phyloP scores from a whole-genome alignment of 2,113 vertebrate genomes.

The Pampusana beccarii region DNA sequence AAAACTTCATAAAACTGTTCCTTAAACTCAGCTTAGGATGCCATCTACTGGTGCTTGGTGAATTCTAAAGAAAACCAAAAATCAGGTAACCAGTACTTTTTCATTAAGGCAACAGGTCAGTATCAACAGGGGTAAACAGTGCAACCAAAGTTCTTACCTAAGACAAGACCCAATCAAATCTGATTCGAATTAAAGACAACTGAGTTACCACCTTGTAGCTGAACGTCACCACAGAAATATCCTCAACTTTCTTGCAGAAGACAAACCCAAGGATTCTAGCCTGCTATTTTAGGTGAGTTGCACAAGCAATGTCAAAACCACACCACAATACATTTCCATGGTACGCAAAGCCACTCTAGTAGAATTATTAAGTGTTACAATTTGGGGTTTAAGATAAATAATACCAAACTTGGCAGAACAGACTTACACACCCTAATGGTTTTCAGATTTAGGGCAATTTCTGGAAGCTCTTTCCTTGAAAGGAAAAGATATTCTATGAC shows the following conservation, averaged over 20 bases:
- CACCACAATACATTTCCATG: background rate
- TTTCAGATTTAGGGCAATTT: background rate
- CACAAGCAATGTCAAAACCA: background rate
- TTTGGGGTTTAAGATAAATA: background rate
- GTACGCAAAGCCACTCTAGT: background rate
- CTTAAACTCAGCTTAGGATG: conserved; percentile 21
- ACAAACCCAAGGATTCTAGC: background rate
- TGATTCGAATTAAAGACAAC: background rate
- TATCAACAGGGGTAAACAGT: background rate
- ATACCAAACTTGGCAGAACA: background rate
- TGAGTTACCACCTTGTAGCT: background rate
- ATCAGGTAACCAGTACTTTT: background rate
- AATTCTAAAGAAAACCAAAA: background rate
- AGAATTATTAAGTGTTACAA: background rate
- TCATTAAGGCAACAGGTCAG: background rate
- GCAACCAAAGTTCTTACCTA: background rate
- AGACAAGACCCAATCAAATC: background rate
- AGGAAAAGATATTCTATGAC: background rate
- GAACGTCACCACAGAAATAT: background rate
- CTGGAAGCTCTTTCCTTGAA: background rate
- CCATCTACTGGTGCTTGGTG: conserved; percentile 39
- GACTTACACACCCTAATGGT: background rate
- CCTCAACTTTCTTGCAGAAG: background rate
- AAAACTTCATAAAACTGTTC: background rate
- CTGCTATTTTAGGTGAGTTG: background rate